Base-by-base conservation (phyloP, 2,888 invertebrate genomes). In the Dasypolia templi region DNA sequence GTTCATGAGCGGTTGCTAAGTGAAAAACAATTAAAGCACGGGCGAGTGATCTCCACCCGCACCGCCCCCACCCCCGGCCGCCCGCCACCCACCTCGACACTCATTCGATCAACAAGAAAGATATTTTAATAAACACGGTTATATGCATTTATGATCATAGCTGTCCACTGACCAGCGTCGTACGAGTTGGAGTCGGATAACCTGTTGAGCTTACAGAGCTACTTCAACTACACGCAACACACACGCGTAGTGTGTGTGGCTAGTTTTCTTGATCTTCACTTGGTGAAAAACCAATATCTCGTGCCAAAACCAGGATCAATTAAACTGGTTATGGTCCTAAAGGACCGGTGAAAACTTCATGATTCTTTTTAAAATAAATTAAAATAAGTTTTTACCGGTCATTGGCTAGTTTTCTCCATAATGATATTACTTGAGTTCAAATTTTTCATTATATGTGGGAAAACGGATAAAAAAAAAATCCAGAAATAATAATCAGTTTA, bases 11-110 rank as follows among this genome's bases (percentile, higher is more conserved):
- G 95, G 95, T 96, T 96, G 96, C 95, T 96, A 96, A 96, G 96
- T 96, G 95, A 95, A 96, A 96, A 96, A 95, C 96, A 96, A 96
- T 96, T 96, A 96, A 96, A 96, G 94, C 95, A 96, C 94, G 96
- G 96, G 93, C 95, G 96, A 96, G 95, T 96, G 96, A 96, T 96
- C 96, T 92, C 93, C 92, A 86, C 93, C 91, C 46, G 32, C 32
- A 9, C n/a, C 29, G 19, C 91, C 81, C 92, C 81, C 81, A 87
- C 87, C 87, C 80, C 81, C 82, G 84, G 86, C 82, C 80, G 84
- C 90, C 91, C 84, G 72, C 65, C 89, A 84, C 87, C 89, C 88
- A 78, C 86, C 88, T 82, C 83, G 87, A 90, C 90, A 90, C 90
- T 91, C 91, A 91, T 91, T 93, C 92, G 92, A 94, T 94, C 93